Evolutionary conservation across 2,888 invertebrate species (phyloP), one percentile per base, ranked within the genome.

Genomic region (Drosophila cyrtoloma): DNA sequence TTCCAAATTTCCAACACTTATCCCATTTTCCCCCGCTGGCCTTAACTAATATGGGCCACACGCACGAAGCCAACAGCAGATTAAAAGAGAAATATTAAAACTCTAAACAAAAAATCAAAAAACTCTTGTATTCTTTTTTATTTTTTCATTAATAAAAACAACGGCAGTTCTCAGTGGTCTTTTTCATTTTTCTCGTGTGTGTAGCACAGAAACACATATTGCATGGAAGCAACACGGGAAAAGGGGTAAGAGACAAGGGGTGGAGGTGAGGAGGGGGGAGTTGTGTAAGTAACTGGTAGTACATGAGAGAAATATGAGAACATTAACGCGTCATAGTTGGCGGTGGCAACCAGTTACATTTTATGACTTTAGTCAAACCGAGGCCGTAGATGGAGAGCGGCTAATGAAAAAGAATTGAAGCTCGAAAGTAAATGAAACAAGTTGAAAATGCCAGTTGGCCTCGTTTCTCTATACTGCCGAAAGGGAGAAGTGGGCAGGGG

Each of bases 331-430:
- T 64, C 72, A 66, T 79, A 75, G 76, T 79, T 75, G 78, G 75
- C 75, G 67, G 61, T 71, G 74, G 81, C 77, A 88, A 86, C 84
- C 89, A 88, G 85, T 86, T 88, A 88, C 89, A 82, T 86, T 86
- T 86, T 86, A 88, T 86, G 82, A 80, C 85, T 77, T 75, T 80
- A 80, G 80, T 81, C 75, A 71, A 69, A 74, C 71, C 57, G 39
- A 55, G 65, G 57, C 59, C 85, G 50, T 79, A 85, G 75, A 76
- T 83, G 84, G 84, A 70, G 68, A 75, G 77, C 84, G 82, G 84
- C 84, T 86, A 86, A 86, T 86, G 86, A 86, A 86, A 47, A 88
- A 80, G 86, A 88, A 88, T 86, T 88, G 89, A 86, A 83, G 75
- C 72, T 80, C 78, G 72, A 73, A 76, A 75, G 75, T 80, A 82